phyloP scores from a whole-genome alignment of 1,140 invertebrate genomes.

The Magallana angulata region DNA sequence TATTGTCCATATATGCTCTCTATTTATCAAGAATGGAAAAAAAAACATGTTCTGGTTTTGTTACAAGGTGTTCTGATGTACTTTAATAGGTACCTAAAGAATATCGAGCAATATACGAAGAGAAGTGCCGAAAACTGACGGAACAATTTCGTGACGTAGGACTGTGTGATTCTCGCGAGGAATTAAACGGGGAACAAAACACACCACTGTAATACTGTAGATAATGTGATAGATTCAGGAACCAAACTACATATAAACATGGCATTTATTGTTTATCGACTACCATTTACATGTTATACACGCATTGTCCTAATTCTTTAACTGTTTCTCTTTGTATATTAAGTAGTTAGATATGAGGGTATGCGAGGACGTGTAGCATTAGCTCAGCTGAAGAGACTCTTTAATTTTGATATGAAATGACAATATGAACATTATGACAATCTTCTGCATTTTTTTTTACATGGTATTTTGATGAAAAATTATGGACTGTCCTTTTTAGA shows the following conservation, averaged over 20 bases:
- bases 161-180: constrained; percentile 32
- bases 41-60: no score
- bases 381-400: not conserved
- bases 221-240: constrained; percentile 29
- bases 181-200: constrained; percentile 35
- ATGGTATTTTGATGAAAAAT: no score
- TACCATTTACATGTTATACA: no score
- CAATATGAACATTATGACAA: not conserved
- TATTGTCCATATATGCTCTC: no score
- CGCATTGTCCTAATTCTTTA: no score
- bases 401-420: not conserved
- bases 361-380: no score
- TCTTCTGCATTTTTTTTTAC: not conserved
- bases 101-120: not conserved
- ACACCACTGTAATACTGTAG: constrained; percentile 28
- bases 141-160: constrained; percentile 39
- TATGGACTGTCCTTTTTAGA: no score
- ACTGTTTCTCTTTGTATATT: no score
- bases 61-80: no score
- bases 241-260: constrained; percentile 11
- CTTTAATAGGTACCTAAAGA: constrained; percentile 9
- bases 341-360: no score
- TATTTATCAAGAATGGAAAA: no score
- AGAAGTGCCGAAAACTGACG: constrained; percentile 22
- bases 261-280: constrained; percentile 3